These are phyloP conservation scores for Uria aalge DNA, from an alignment of 2,113 vertebrate species.

Conservation along the genomic window DNA sequence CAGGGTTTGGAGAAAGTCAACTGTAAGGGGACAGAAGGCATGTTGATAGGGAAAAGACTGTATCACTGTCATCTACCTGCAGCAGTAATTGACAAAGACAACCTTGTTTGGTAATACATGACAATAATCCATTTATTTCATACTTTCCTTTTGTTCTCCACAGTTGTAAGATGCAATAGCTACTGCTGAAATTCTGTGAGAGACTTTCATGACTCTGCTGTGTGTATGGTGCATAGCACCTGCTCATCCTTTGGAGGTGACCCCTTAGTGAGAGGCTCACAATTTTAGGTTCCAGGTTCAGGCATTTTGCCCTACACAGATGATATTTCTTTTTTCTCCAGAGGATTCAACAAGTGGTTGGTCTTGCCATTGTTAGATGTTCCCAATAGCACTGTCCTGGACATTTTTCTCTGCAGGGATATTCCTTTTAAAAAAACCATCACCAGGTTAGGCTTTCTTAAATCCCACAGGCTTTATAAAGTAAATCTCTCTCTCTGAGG, in stretches of 20 bases:
- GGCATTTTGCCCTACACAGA: neutral
- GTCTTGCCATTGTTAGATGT: neutral
- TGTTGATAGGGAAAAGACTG: neutral
- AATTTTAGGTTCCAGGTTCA: neutral
- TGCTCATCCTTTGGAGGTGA: neutral
- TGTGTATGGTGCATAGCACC: neutral
- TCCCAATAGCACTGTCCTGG: neutral
- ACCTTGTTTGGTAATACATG: neutral
- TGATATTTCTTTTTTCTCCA: neutral
- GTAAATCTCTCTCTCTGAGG: neutral
- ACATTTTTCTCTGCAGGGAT: neutral
- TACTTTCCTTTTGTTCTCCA: neutral
- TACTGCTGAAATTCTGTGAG: neutral
- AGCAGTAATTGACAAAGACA: conserved; percentile 17
- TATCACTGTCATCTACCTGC: neutral
- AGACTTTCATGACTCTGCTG: neutral
- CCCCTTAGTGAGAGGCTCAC: neutral
- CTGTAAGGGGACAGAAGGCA: conserved; percentile 11
- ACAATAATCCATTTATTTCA: neutral
- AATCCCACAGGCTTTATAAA: neutral
- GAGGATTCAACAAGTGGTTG: neutral
- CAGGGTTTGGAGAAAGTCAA: conserved; percentile 14
- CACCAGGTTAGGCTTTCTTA: neutral
- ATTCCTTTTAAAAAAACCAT: neutral
- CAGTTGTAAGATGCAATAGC: neutral